These are phyloP conservation scores for Isaurus tuberculatus DNA, from an alignment of 92 coral and sea anemone genomes.

Conservation along the genomic window DNA sequence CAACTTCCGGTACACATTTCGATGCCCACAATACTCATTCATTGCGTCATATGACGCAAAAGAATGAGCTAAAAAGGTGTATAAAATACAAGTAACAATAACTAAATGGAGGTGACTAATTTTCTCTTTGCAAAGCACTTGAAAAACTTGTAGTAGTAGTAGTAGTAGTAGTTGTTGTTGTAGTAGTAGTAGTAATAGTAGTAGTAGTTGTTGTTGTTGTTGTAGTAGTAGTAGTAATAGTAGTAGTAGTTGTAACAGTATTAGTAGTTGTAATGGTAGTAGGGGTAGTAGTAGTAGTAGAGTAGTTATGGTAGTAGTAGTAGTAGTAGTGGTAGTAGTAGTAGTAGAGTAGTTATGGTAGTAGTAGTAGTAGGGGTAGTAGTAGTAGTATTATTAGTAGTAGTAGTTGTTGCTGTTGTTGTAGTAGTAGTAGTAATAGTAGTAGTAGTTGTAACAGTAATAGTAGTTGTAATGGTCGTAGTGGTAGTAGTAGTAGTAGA, in stretches of 20 bases:
- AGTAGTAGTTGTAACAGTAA: background rate
- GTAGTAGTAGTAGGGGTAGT: slow-evolving; percentile 10
- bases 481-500: background rate
- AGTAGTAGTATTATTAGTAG: background rate
- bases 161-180: background rate
- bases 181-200: background rate
- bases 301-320: background rate
- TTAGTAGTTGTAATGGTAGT: background rate
- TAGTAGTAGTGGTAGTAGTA: background rate
- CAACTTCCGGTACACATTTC: no score
- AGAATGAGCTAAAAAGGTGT: no score
- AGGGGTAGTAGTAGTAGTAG: background rate
- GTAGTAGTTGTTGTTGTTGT: background rate
- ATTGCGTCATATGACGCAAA: no score
- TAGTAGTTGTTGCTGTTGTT: background rate
- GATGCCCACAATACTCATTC: no score
- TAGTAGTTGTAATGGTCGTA: background rate
- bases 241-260: background rate
- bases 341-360: background rate
- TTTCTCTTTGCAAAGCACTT: no score
- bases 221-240: background rate
- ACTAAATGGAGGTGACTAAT: no score
- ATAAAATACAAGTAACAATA: no score
- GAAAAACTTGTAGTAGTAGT: background rate
- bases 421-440: background rate